Conservation (phyloP, 2,888 invertebrate species). For the Dryobota labecula region DNA sequence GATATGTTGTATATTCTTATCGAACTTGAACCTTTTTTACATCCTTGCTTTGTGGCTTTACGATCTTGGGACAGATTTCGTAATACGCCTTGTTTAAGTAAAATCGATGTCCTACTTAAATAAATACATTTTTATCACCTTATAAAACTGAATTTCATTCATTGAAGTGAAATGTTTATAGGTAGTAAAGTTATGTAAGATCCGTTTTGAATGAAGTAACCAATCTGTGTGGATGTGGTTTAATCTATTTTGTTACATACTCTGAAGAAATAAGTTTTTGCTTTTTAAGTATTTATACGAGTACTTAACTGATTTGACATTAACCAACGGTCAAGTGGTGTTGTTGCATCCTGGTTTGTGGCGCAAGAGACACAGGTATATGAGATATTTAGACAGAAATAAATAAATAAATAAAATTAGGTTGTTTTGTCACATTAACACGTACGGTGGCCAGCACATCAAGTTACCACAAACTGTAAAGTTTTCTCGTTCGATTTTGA, state of each 20-base stretch:
- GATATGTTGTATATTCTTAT: no score
- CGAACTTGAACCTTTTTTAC: slow-evolving; percentile 10
- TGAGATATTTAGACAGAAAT: no score
- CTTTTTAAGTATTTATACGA: not conserved
- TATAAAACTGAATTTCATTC: slow-evolving; percentile 39
- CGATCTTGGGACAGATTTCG: slow-evolving; percentile 24
- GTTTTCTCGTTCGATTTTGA: no score
- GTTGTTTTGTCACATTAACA: no score
- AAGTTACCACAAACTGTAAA: no score
- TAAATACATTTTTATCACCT: slow-evolving; percentile 32
- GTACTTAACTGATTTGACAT: no score
- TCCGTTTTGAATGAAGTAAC: slow-evolving; percentile 14
- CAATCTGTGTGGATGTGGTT: not conserved
- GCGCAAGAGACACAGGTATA: no score
- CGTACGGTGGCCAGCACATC: no score
- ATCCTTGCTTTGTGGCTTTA: not conserved
- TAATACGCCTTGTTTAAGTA: slow-evolving; percentile 39
- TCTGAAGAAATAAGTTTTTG: not conserved
- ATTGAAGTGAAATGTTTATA: slow-evolving; percentile 27
- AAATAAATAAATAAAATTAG: no score
- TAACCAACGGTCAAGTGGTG: no score
- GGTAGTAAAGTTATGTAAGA: slow-evolving; percentile 21
- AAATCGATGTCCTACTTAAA: slow-evolving; percentile 43
- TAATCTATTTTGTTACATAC: not conserved
- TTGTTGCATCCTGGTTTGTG: no score